Evolutionary conservation across 2,888 invertebrate genomes (phyloP).

Genomic region (Scaptomyza reducta): DNA sequence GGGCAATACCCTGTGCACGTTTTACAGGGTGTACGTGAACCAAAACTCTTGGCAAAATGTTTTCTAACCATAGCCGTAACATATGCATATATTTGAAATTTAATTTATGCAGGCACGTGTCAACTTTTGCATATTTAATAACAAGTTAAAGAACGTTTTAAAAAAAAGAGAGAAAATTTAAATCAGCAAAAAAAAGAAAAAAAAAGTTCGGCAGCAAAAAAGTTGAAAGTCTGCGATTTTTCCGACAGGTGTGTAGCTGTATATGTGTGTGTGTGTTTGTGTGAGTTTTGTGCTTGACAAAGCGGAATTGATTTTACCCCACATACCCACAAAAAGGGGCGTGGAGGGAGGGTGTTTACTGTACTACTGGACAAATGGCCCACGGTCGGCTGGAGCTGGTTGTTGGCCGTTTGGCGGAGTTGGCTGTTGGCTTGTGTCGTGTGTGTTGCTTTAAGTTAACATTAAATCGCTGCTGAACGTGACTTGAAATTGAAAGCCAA

Average conservation of each 20-base stretch:
- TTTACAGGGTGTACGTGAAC: not conserved
- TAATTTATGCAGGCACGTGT: not conserved
- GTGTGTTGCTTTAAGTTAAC: slow-evolving; percentile 51
- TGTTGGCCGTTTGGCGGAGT: not conserved
- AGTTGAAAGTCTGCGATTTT: slow-evolving; percentile 49
- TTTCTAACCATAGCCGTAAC: not conserved
- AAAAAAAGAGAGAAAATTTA: not conserved
- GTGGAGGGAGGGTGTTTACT: not conserved
- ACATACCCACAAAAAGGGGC: slow-evolving; percentile 17
- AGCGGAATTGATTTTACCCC: slow-evolving; percentile 71
- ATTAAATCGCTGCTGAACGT: slow-evolving; percentile 56
- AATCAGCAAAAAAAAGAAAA: not conserved
- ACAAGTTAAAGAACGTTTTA: slow-evolving; percentile 5
- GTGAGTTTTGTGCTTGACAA: slow-evolving; percentile 53
- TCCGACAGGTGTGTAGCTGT: slow-evolving; percentile 52
- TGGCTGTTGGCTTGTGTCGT: slow-evolving; percentile 7
- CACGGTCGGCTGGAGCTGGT: slow-evolving; percentile 53
- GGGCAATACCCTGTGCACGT: slow-evolving; percentile 3
- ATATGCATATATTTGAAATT: not conserved
- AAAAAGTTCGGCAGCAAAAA: slow-evolving; percentile 21
- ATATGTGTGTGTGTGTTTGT: slow-evolving; percentile 21
- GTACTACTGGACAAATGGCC: slow-evolving; percentile 57
- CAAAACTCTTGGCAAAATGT: no score
- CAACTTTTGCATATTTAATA: not conserved
- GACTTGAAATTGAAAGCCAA: slow-evolving; percentile 75